Evolutionary conservation across 2,113 vertebrate species (phyloP), one percentile per base, ranked within the genome.

Genomic region (Sprattus sprattus): DNA sequence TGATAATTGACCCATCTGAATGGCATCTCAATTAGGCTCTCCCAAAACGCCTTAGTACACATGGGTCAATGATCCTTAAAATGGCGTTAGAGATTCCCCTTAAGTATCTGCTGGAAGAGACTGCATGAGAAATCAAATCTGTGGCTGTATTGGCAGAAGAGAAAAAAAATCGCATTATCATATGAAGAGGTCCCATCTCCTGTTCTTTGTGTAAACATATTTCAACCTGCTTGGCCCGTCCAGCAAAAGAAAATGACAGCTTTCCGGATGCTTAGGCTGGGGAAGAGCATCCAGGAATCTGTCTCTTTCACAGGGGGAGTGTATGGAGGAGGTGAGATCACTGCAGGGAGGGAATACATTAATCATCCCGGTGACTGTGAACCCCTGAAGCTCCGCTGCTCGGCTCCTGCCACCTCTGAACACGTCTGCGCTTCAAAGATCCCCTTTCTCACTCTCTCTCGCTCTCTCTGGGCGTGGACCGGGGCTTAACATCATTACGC

Each of bases 401-500:
- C 71, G 28, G 32, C 71, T 78, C 10, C 71, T 78, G 71, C 71
- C 71, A 78, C 71, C 71, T 32, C 71, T 78, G 71, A 78, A 39
- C 71, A 78, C 28, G 71, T 78, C 71, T 78, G 71, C 32, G 71
- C 71, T 78, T 78, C 71, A 78, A 78, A 78, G 71, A 78, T 28
- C 25, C 64, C 28, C 64, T 75, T 15, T 78, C 25, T 78, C 71
- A 4, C 25, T 78, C 28, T 75, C 67, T 75, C 67, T 32, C 67
- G 39, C 71, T 75, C 71, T 75, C 32, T 32, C 80, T 46, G 4
- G 44, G 80, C 54, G 44, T 46, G 82, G 20, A n/a, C 83, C 67
- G 80, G 39, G 85, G 28, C 88, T 90, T 90, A 89, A 89, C 91
- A 90, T 91, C 88, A 91, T 94, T 93, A 92, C 91, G 93, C 94